A percentile compares a stretch with the other conserved stretches of the same genome.
phyloP scores from a whole-genome alignment of 2,797 vertebrate genomes.

The Sciurus carolinensis region DNA sequence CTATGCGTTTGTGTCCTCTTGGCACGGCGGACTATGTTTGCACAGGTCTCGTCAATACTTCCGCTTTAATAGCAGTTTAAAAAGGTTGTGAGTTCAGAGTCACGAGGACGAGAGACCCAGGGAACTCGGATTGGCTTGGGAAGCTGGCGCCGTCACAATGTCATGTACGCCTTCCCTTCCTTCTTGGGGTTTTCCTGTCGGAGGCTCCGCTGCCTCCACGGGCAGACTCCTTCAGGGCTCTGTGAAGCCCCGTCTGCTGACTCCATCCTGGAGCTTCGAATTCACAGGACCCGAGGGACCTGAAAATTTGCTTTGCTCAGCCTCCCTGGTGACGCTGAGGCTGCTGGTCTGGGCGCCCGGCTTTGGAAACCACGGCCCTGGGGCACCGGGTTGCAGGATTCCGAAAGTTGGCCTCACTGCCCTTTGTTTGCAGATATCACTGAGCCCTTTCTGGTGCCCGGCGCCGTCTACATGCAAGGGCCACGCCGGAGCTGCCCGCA shows the following conservation, averaged over 20 bases:
- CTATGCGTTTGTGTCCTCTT: background rate
- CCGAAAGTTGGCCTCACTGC: background rate
- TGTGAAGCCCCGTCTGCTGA: background rate
- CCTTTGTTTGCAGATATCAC: background rate
- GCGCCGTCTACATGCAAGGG: background rate
- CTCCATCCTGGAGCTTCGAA: background rate
- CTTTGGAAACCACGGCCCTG: background rate
- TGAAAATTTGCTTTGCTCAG: background rate
- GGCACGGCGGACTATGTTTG: background rate
- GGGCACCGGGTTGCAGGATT: background rate
- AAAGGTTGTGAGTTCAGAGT: background rate
- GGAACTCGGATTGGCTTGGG: background rate
- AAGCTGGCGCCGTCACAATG: background rate
- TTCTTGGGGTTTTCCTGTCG: slow-evolving; percentile 16
- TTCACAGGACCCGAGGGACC: background rate
- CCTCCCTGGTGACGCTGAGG: background rate
- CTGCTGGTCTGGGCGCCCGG: background rate
- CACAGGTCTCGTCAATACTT: background rate
- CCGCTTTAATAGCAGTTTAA: background rate
- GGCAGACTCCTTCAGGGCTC: background rate
- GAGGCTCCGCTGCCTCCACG: background rate
- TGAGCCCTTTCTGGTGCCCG: background rate
- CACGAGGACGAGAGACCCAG: background rate
- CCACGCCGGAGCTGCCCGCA: background rate
- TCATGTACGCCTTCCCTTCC: background rate